Percentiles rank a stretch among this genome's conserved stretches.
These are phyloP conservation scores for Diaphora mendica DNA, from an alignment of 2,888 invertebrate genomes.

Conservation along the genomic window DNA sequence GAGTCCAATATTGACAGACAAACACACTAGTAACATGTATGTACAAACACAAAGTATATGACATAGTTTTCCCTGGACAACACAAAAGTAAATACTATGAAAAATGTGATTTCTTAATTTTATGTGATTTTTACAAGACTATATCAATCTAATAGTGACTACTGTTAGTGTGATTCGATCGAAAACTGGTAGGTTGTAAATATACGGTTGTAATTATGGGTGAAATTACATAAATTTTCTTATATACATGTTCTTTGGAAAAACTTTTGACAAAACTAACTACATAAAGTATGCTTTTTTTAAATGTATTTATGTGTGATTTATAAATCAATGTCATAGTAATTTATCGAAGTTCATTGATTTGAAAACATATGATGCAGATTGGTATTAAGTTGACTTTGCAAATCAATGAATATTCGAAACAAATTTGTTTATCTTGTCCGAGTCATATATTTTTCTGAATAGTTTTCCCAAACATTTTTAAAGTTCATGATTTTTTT, in stretches of 20 bases:
- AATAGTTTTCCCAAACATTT: no score
- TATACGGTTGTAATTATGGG: not conserved
- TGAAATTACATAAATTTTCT: not conserved
- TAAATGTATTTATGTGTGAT: not conserved
- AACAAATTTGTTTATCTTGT: no score
- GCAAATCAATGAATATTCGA: no score
- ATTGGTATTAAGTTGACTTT: no score
- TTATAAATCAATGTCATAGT: not conserved
- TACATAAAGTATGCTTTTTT: no score
- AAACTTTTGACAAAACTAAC: no score
- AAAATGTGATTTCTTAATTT: not conserved
- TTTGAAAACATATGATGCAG: no score
- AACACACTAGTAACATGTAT: slow-evolving; percentile 42
- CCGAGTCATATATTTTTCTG: no score
- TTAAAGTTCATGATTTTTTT: no score
- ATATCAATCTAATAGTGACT: not conserved
- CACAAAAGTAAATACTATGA: slow-evolving; percentile 14
- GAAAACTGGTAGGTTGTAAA: not conserved
- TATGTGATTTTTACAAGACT: not conserved
- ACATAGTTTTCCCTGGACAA: slow-evolving; percentile 19
- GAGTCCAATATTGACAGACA: slow-evolving; percentile 75
- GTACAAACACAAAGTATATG: slow-evolving; percentile 29
- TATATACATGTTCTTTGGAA: no score
- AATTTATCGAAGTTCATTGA: no score
- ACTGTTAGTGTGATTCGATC: not conserved